Conservation (phyloP, 2,888 invertebrate genomes). For the Hydraecia micacea region DNA sequence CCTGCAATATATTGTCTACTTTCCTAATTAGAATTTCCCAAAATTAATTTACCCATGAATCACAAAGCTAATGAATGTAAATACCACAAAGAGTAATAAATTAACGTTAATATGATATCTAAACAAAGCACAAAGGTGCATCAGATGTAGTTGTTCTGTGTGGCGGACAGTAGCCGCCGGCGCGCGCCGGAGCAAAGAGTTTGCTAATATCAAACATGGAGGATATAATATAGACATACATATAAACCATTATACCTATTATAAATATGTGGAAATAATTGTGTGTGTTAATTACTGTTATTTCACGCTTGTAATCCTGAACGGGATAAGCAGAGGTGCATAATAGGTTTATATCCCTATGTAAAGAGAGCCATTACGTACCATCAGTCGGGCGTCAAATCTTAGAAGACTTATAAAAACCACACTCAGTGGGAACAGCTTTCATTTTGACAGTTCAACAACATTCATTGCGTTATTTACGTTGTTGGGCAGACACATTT, state of each 20-base stretch:
- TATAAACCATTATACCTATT: not conserved
- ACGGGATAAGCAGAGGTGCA: not conserved
- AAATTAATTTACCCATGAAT: constrained; percentile 6
- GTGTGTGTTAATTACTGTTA: not conserved
- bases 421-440: too few species aligned
- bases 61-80: constrained; percentile 21
- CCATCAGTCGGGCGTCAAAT: not conserved
- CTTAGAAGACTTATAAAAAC: too few species aligned
- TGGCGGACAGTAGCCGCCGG: constrained; percentile 41
- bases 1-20: not conserved
- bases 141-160: constrained; percentile 34
- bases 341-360: not conserved
- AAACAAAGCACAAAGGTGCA: constrained; percentile 55
- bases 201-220: constrained; percentile 23
- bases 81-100: constrained; percentile 24
- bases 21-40: constrained; percentile 16
- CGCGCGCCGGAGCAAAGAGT: not conserved
- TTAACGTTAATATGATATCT: not conserved
- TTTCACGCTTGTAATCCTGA: not conserved
- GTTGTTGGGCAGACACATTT: not conserved
- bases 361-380: not conserved
- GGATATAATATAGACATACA: not conserved
- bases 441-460: not conserved
- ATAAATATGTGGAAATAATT: not conserved
- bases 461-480: not conserved